Evolutionary conservation across 2,113 vertebrate species (phyloP), one percentile per base, ranked within the genome.

Genomic region (Acanthochromis polyacanthus): DNA sequence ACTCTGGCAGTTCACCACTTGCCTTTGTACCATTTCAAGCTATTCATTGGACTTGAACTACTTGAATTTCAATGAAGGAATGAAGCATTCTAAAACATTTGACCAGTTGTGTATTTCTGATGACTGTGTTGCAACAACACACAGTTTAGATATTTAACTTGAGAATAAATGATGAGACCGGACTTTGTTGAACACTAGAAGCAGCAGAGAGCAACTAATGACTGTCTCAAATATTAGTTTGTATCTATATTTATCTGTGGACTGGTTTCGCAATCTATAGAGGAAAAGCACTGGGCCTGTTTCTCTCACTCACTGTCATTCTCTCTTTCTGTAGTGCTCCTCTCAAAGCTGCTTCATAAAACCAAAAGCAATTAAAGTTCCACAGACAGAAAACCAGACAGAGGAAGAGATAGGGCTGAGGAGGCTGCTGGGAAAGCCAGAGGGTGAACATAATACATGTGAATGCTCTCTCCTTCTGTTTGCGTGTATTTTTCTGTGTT

Each of bases 341-440:
- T 67, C 60, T 66, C 56, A 61, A 73, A 68, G 58, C 57, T 50
- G 28, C 55, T 17, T 75, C 79, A 85, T 82, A 83, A 88, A 88
- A 81, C 50, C 71, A 81, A 86, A 90, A 71, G 68, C 85, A 90
- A 89, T 90, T 85, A 88, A 67, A 70, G 48, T 58, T 59, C 56
- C 20, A 4, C 56, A 71, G 72, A 30, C 74, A n/a, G 48, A 51
- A 19, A 62, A 50, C 11, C 38, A 65, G 48, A 55, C 46, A 45
- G 50, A 45, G 17, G 10, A 12, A 4, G 51, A 61, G 66, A 38
- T 43, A 12, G 58, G 70, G 58, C 73, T 17, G 53, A 70, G 67
- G 23, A 73, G 71, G 46, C 58, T 32, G 52, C 67, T 38, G 70
- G 59, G 40, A 30, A 32, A 32, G 71, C 67, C 46, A 7, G 28